Percentiles rank a stretch among this genome's conserved stretches.
Evolutionary conservation across 35 echinoderm and acorn worm species (phyloP).

Genomic region (Ophiothrix spiculata): DNA sequence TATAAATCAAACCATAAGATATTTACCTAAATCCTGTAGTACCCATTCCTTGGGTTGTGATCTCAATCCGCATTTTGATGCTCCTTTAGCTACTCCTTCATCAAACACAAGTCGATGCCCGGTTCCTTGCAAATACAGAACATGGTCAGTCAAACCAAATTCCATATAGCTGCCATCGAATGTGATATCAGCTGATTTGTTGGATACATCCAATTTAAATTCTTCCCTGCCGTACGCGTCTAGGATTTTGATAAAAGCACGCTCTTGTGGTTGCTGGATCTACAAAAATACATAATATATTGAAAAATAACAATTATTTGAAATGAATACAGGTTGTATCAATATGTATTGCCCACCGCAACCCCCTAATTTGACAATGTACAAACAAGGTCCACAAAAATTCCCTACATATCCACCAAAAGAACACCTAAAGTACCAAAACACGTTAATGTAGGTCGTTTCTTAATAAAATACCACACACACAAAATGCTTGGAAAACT

Average conservation of each 20-base stretch:
- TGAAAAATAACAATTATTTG: too few species aligned
- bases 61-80: not conserved
- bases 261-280: not conserved
- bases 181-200: not conserved
- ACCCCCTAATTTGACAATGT: too few species aligned
- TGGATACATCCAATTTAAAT: not conserved
- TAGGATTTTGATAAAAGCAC: not conserved
- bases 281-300: too few species aligned
- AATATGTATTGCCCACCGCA: too few species aligned
- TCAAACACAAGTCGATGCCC: not conserved
- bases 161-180: not conserved
- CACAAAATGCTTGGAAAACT: too few species aligned
- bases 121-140: not conserved
- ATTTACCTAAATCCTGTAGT: not conserved
- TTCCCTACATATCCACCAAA: too few species aligned
- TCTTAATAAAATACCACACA: too few species aligned
- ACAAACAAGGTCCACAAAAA: too few species aligned
- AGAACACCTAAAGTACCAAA: too few species aligned
- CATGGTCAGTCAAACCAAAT: not conserved
- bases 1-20: too few species aligned
- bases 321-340: too few species aligned
- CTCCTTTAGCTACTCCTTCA: not conserved
- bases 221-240: not conserved
- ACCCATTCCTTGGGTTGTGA: not conserved
- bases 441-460: too few species aligned